These are phyloP conservation scores for Tyria jacobaeae DNA, from an alignment of 2,888 invertebrate species.

Conservation along the genomic window DNA sequence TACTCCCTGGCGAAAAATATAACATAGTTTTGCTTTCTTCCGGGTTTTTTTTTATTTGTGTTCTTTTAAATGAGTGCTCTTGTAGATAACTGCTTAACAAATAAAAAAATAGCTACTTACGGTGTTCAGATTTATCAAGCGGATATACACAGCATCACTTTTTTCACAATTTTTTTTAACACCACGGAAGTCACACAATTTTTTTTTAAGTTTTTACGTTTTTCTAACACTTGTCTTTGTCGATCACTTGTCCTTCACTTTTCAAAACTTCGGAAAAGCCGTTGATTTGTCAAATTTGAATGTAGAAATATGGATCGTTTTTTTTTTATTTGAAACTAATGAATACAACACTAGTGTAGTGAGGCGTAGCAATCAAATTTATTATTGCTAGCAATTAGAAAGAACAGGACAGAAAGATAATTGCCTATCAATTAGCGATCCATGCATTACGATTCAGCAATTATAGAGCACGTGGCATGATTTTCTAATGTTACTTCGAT, in stretches of 20 bases:
- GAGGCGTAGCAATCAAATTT: slow-evolving; percentile 64
- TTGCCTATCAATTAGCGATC: slow-evolving; percentile 74
- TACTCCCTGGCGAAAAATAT: background rate
- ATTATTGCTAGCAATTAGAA: slow-evolving; percentile 71
- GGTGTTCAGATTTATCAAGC: slow-evolving; percentile 67
- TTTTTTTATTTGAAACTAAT: slow-evolving; percentile 48
- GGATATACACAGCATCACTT: slow-evolving; percentile 77
- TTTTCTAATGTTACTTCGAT: slow-evolving; percentile 63
- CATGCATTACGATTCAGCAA: slow-evolving; percentile 72
- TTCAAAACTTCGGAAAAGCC: slow-evolving; percentile 25
- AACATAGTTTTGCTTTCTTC: background rate
- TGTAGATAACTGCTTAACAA: no score
- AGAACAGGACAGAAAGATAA: slow-evolving; percentile 76
- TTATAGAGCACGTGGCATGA: slow-evolving; percentile 78
- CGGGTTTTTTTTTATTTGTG: background rate
- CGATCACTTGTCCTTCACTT: slow-evolving; percentile 52
- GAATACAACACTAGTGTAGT: slow-evolving; percentile 39
- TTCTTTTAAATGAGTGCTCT: no score
- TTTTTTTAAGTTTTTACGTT: slow-evolving; percentile 31
- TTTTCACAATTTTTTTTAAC: slow-evolving; percentile 63
- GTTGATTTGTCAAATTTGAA: slow-evolving; percentile 41
- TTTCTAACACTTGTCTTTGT: slow-evolving; percentile 53
- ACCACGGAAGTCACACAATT: slow-evolving; percentile 70
- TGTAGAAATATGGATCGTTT: slow-evolving; percentile 34
- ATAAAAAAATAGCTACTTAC: slow-evolving; percentile 64